Evolutionary conservation across 2,888 invertebrate genomes (phyloP), one percentile per base, ranked within the genome.

Genomic region (Aphrophora alni): DNA sequence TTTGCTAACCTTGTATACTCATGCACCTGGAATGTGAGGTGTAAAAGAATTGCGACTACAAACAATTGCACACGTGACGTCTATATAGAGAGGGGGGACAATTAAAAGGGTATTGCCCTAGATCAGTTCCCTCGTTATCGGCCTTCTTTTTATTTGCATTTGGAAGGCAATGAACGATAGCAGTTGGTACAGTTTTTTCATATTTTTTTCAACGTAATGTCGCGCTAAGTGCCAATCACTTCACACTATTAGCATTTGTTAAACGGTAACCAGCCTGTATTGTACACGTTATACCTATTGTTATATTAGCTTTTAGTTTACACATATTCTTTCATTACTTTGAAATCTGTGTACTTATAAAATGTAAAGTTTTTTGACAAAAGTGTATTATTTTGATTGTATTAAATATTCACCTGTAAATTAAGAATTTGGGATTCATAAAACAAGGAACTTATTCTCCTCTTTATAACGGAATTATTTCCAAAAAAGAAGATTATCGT

Each of bases 161-260:
- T 27, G 59, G 78, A 72, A 59, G 59, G 78, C 78, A 78, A 72
- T 51, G 78, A 71, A 78, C 78, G 78, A 72, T 78, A 78, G 33
- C 21, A 26, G 27, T 51, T 21, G 59, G 59, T 59, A 59, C 59
- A 59, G 59, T 59, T 59, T 59, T 59, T 59, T 59, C 21, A n/a
- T 21, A 21, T 21, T 59, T 59, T 59, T 59, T 59, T 5, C 59
- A 5, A n/a, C n/a, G 10, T 21, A n/a, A 7, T 21, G 59, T 59
- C 44, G 44, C 44, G 44, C 33, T 33, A 33, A 14, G 44, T 44
- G 44, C 2, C n/a, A 59, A 59, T 21, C 59, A 59, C 59, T 59
- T 59, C n/a, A 14, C 59, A 59, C 59, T n/a, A 59, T 59, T 59
- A 21, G 59, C 59, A 59, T 59, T 33, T 8, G 33, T 33, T 33